phyloP scores from a whole-genome alignment of 2,113 vertebrate species.

The Thomomys bottae region DNA sequence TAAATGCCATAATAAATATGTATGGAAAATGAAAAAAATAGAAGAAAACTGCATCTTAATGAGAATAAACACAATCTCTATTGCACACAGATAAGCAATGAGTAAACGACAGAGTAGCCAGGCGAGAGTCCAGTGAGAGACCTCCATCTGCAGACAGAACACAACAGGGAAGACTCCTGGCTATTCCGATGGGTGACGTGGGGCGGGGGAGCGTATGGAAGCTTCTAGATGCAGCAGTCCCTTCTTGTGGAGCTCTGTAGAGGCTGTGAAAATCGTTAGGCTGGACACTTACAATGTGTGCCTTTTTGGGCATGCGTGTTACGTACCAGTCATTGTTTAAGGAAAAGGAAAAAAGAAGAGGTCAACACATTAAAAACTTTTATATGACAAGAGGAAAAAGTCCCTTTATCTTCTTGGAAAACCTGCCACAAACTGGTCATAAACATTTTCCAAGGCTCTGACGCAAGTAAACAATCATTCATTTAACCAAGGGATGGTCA shows the following conservation, averaged over 20 bases:
- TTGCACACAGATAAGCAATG: rapidly evolving
- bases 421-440: slow-evolving; percentile 47
- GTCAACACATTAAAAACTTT: slow-evolving; percentile 27
- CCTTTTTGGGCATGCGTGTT: background rate
- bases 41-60: rapidly evolving
- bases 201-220: background rate
- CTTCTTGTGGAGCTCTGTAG: slow-evolving; percentile 18
- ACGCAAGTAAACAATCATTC: slow-evolving; percentile 74
- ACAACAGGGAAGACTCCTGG: background rate
- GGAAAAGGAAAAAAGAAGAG: slow-evolving; percentile 31
- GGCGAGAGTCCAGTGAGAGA: rapidly evolving
- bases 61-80: background rate
- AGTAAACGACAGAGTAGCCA: rapidly evolving
- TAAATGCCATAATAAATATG: no score
- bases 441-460: slow-evolving; percentile 57
- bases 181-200: background rate
- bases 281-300: background rate
- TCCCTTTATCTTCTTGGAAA: slow-evolving; percentile 62
- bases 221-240: background rate
- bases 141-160: background rate
- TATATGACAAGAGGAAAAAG: slow-evolving; percentile 1
- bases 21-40: no score
- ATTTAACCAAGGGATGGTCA: slow-evolving; percentile 72
- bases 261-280: slow-evolving; percentile 52
- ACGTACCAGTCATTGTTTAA: slow-evolving; percentile 35